Conservation (phyloP, 2,888 invertebrate genomes). For the Laspeyria flexula region DNA sequence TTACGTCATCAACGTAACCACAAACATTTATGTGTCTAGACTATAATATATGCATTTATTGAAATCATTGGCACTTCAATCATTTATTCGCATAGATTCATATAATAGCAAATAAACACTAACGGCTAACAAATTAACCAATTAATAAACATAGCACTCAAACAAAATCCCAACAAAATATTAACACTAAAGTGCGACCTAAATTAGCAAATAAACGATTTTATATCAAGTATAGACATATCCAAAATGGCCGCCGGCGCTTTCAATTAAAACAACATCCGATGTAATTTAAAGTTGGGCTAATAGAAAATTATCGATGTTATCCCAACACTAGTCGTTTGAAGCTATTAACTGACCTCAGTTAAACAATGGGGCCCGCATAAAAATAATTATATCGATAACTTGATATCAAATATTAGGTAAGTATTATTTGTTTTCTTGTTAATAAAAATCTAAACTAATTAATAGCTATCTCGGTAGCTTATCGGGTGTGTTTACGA, state of each 20-base stretch:
- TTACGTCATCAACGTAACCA: no score
- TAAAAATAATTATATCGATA: conserved; percentile 37
- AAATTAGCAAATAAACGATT: conserved; percentile 15
- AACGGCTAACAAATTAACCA: background rate
- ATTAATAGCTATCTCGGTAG: no score
- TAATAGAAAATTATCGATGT: conserved; percentile 30
- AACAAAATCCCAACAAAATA: background rate
- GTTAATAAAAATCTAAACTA: background rate
- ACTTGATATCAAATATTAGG: background rate
- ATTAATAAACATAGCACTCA: background rate
- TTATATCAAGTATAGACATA: conserved; percentile 50
- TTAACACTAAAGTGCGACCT: background rate
- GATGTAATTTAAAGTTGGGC: conserved; percentile 30
- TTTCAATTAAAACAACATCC: conserved; percentile 46
- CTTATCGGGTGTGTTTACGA: no score
- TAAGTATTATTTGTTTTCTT: background rate
- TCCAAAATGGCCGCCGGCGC: conserved; percentile 29
- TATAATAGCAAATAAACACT: no score
- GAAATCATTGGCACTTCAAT: no score
- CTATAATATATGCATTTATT: no score
- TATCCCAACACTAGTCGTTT: conserved; percentile 52
- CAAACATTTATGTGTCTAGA: no score
- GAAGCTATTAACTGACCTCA: conserved; percentile 53
- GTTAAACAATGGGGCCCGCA: conserved; percentile 37
- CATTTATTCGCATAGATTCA: no score